These are phyloP conservation scores for Lithophane socia DNA, from an alignment of 2,888 invertebrate species.

Conservation along the genomic window DNA sequence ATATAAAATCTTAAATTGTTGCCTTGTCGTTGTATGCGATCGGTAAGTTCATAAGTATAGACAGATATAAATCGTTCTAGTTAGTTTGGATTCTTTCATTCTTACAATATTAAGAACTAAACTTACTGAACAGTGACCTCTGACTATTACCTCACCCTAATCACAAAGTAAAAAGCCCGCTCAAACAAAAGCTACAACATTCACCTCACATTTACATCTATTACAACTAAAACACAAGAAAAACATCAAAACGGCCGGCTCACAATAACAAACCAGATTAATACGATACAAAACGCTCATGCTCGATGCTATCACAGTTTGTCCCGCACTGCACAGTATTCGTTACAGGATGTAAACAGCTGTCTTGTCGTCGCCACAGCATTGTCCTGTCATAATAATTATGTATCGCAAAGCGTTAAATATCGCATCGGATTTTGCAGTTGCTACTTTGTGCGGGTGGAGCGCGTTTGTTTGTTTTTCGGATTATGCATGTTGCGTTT, in stretches of 20 bases:
- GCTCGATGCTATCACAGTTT: slow-evolving; percentile 77
- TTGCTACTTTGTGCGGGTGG: slow-evolving; percentile 71
- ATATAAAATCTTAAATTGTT: neutral
- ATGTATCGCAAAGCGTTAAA: slow-evolving; percentile 84
- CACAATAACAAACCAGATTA: slow-evolving; percentile 79
- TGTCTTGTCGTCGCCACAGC: slow-evolving; percentile 74
- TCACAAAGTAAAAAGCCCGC: neutral
- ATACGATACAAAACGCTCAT: slow-evolving; percentile 74
- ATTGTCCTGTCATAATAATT: slow-evolving; percentile 89
- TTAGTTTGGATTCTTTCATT: neutral
- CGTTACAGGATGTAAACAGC: slow-evolving; percentile 77
- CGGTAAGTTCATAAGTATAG: neutral
- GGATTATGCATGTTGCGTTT: slow-evolving; percentile 5
- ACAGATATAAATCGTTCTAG: no score
- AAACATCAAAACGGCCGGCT: slow-evolving; percentile 66
- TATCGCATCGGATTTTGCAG: slow-evolving; percentile 77
- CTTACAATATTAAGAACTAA: neutral
- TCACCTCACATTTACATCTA: slow-evolving; percentile 50
- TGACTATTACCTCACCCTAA: neutral
- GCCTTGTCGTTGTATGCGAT: neutral
- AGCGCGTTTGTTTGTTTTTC: slow-evolving; percentile 59
- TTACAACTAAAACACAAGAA: slow-evolving; percentile 51
- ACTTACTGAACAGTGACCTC: neutral
- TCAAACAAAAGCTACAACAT: slow-evolving; percentile 18
- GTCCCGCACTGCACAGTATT: slow-evolving; percentile 68